Base-by-base conservation (phyloP, 2,797 vertebrate species). In the Spinibarbus caldwelli region DNA sequence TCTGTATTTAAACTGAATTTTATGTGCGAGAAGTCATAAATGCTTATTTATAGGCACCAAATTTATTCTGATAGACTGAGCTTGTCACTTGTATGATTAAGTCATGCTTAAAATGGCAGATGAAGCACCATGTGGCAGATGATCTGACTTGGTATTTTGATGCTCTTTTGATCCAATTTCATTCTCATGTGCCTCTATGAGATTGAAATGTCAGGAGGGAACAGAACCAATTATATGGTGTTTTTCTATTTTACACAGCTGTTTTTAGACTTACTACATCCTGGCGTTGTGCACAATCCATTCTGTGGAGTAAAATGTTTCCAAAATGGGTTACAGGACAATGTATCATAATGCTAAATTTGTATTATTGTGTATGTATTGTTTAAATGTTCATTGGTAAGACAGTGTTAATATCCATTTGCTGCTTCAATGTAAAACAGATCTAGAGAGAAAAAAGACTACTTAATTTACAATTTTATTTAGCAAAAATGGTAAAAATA, bases 401-500 rank as follows among this genome's bases (percentile, higher is more conserved):
- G 41, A 15, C 11, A 5, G n/a, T 78, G 52, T 38, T 41, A 19
- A 41, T 59, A 62, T 59, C 4, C 3, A 47, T 45, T 66, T 45
- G 10, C 62, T 14, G 38, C 26, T 23, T 79, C 38, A 21, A n/a
- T 26, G 5, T 54, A 19, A 41, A n/a, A n/a, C 0, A 14, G 26
- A 71, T 34, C 6, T 31, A 43, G 45, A 41, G 21, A 68, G 49
- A 21, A 43, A 29, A 54, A 26, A 80, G 70, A 73, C 38, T 45
- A 57, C 73, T 84, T 70, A 95, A 96, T 94, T 95, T 93, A 92
- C 93, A 92, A 92, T 92, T 97, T 97, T 97, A 96, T 96, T 97
- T 96, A 96, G 96, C 95, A 90, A 96, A 97, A 97, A 96, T 96
- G 95, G 95, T 96, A 96, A 96, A 90, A 96, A 96, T 96, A 96